Conservation (phyloP, 2,113 vertebrate species). For the Podocnemis expansa region DNA sequence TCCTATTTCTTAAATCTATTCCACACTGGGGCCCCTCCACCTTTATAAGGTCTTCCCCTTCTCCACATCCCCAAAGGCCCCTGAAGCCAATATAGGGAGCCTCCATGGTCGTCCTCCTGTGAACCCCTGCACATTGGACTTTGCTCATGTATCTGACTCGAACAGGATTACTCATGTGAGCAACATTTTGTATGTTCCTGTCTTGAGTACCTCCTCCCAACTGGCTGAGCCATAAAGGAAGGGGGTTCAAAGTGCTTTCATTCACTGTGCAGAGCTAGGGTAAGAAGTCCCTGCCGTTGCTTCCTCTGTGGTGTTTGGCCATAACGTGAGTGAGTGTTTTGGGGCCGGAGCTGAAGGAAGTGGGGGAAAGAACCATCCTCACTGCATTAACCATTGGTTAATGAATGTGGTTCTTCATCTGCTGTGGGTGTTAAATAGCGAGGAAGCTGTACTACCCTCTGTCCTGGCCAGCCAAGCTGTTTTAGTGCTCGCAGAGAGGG, state of each 20-base stretch:
- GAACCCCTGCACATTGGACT: background rate
- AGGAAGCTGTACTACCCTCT: background rate
- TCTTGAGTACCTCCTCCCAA: background rate
- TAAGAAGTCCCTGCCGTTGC: background rate
- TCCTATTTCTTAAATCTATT: background rate
- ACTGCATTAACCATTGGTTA: background rate
- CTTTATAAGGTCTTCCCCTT: background rate
- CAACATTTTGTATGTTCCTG: background rate
- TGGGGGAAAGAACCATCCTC: background rate
- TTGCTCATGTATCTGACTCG: background rate
- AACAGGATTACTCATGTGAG: background rate
- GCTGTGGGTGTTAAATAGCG: background rate
- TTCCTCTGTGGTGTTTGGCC: background rate
- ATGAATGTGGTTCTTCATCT: background rate
- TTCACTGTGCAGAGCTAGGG: background rate
- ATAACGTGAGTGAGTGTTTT: background rate
- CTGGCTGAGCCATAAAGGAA: background rate
- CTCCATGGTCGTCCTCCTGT: background rate
- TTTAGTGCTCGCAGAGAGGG: background rate
- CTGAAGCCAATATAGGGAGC: background rate
- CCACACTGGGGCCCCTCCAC: rapidly evolving
- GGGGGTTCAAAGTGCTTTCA: background rate
- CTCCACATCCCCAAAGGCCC: no score
- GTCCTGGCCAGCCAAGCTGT: background rate
- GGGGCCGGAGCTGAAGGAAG: background rate